These are phyloP conservation scores for Tipula unca DNA, from an alignment of 2,888 invertebrate species.

Conservation along the genomic window DNA sequence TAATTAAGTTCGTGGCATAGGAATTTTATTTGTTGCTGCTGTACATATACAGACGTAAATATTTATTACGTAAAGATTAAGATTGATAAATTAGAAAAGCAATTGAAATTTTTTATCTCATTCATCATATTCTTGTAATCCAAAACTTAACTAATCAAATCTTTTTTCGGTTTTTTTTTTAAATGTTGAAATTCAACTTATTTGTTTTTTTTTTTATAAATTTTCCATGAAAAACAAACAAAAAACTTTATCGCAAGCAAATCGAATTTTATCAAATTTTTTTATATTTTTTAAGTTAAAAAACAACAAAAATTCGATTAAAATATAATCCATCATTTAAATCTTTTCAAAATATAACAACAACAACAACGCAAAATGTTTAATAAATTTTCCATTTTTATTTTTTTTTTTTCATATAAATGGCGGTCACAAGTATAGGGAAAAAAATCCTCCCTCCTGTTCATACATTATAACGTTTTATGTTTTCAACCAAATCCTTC, in stretches of 20 bases:
- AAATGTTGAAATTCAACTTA: background rate
- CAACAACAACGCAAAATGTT: background rate
- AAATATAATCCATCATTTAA: conserved; percentile 14
- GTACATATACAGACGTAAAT: background rate
- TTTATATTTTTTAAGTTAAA: background rate
- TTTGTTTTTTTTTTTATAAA: background rate
- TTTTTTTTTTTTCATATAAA: background rate
- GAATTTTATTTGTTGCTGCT: background rate
- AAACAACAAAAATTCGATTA: conserved; percentile 14
- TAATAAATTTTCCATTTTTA: background rate
- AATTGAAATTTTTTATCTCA: background rate
- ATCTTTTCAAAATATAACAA: background rate
- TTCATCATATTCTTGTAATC: background rate
- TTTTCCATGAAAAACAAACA: background rate
- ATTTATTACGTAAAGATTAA: background rate
- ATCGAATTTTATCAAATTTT: background rate
- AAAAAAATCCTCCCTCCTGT: background rate
- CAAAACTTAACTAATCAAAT: background rate
- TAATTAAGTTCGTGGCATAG: background rate
- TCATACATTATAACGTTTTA: conserved; percentile 2
- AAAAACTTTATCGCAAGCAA: background rate
- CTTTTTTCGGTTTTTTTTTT: background rate
- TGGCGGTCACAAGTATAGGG: background rate
- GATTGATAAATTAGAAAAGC: background rate
- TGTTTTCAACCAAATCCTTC: background rate